A percentile compares a stretch with the other conserved stretches of the same genome.
These are phyloP conservation scores for Lipotes vexillifer DNA, from an alignment of 2,113 vertebrate species.

Conservation along the genomic window DNA sequence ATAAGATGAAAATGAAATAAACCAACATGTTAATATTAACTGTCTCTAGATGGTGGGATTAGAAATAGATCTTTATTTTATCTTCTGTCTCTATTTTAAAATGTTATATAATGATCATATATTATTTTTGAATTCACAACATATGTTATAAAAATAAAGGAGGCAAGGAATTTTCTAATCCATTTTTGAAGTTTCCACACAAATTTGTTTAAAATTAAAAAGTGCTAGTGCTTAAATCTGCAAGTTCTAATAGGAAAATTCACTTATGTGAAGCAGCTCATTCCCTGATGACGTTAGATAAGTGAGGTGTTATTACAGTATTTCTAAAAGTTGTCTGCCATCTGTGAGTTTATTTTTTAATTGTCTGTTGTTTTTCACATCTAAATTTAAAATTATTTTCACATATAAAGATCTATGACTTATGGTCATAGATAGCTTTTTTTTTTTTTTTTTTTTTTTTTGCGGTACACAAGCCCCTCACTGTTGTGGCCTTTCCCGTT, in stretches of 20 bases:
- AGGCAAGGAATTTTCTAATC: background rate
- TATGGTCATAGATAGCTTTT: background rate
- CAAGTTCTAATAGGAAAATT: slow-evolving; percentile 53
- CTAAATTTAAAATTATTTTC: slow-evolving; percentile 55
- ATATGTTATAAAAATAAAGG: slow-evolving; percentile 36
- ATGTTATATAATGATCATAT: slow-evolving; percentile 24
- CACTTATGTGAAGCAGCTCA: slow-evolving; percentile 18
- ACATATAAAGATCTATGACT: slow-evolving; percentile 1
- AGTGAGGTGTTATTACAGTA: slow-evolving; percentile 33
- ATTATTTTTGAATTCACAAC: slow-evolving; percentile 43
- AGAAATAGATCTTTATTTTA: background rate
- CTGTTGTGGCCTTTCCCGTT: no score
- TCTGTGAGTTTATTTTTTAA: slow-evolving; percentile 63
- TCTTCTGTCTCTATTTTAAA: slow-evolving; percentile 28
- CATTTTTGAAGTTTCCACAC: slow-evolving; percentile 31
- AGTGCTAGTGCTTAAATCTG: slow-evolving; percentile 28
- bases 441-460: no score
- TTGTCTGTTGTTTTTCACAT: slow-evolving; percentile 40
- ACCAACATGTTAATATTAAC: background rate
- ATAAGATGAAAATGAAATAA: background rate
- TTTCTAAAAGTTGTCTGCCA: slow-evolving; percentile 56
- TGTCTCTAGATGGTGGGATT: background rate
- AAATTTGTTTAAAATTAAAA: slow-evolving; percentile 50
- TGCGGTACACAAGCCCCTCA: no score
- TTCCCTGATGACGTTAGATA: slow-evolving; percentile 35